Evolutionary conservation across 35 echinoderm and acorn worm species (phyloP), one percentile per base, ranked within the genome.

Genomic region (Apostichopus japonicus): DNA sequence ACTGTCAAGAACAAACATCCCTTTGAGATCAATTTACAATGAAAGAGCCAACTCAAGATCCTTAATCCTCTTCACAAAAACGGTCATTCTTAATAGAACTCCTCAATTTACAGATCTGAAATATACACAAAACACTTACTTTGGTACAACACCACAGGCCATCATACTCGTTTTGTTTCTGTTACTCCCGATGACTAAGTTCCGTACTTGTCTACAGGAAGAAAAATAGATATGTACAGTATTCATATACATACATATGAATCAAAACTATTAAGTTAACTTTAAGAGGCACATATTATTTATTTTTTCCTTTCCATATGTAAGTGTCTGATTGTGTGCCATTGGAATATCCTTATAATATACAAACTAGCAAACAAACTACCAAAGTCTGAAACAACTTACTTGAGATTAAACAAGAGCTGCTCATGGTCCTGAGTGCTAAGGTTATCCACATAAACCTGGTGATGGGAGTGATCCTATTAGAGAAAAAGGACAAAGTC

Each of bases 141-240:
- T 99, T 79, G 92, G 95, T n/a, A 99, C 86, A 90, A 95, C 94
- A 61, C 97, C 97, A 99, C 97, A 99, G n/a, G 95, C 55, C 93
- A 99, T 95, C 59, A 99, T 92, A 56, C 86, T 95, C 1, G 95
- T 96, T 77, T 99, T 99, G 84, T 99, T 95, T 79, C 91, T 96
- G 92, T 96, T 99, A 79, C 97, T 99, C 16, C 97, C 97, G 90
- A 99, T 99, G 6, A 99, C 95, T 10, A 99, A 25, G 81, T 99
- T 99, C 77, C 96, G 94, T 72, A 99, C 94, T 90, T 93, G 94
- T 53, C 97, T 99, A 77, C 6, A 91, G 62, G 86, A 65, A 79
- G 84, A 88, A 91, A 24, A 53, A 61, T 54, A n/a, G 78, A 33
- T n/a, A 53, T 25, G 23, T 23, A 58, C 1, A 93, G 58, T 33